Base-by-base conservation (phyloP, 2,888 invertebrate genomes). In the Tenthredo mesomela region DNA sequence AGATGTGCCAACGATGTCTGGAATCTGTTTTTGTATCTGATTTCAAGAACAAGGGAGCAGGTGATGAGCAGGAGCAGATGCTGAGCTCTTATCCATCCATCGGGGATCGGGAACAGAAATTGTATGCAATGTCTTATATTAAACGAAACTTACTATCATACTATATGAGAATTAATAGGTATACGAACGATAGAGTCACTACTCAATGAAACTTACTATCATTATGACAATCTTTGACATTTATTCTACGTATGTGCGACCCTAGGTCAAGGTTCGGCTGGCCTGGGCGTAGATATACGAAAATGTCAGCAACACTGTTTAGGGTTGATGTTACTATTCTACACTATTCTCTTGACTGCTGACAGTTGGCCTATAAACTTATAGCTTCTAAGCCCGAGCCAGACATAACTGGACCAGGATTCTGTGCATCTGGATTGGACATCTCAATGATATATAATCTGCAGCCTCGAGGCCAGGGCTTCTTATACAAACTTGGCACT, bases 1-100 rank as follows among this genome's bases (percentile, higher is more conserved):
- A 61, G 61, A 54, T 54, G 54, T 54, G 54, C n/a, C n/a, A 54
- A 54, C n/a, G n/a, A 54, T n/a, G 54, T 54, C n/a, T n/a, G n/a
- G n/a, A 54, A n/a, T 54, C 54, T n/a, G 54, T 54, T 54, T 54
- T 54, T 54, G 7, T n/a, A 54, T 54, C n/a, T 54, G 7, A 54
- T 54, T 15, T 15, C 0, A 47, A 15, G 15, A 47, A 15, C 15
- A 15, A 47, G 15, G 47, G 47, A 47, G 47, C 12, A 47, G 47
- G 15, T 15, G 47, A 10, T 15, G 47, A 47, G 0, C 12, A 47
- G 29, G 29, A 29, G n/a, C n/a, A n/a, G n/a, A 6, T 50, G 50
- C 50, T n/a, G 6, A 18, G n/a, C n/a, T 50, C 50, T 18, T n/a
- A 50, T 50, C 6, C 50, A n/a, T n/a, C 6, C 50, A 50, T 50